Evolutionary conservation across 2,113 vertebrate species (phyloP).

Genomic region (Cyprinodon brontotheroides): DNA sequence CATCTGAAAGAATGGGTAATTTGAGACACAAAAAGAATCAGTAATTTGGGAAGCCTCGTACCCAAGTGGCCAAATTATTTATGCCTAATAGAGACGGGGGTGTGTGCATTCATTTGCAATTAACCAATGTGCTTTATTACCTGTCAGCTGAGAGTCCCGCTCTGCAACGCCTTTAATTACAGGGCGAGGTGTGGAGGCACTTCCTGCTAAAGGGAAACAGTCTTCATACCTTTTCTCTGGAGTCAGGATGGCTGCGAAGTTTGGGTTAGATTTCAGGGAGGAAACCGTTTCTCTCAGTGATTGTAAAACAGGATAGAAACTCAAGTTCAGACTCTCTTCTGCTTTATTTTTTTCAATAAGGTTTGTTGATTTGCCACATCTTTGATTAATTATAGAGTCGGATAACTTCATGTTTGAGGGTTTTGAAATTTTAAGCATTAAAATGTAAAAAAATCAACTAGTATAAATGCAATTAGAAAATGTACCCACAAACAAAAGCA

Average conservation of each 20-base stretch:
- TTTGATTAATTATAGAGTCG: too few relatives aligned
- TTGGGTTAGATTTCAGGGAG: slow-evolving; percentile 4
- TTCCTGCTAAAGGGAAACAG: slow-evolving; percentile 41
- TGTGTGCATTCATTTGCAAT: slow-evolving; percentile 78
- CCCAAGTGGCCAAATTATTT: slow-evolving; percentile 86
- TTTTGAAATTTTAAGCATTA: too few relatives aligned
- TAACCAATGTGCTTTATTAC: slow-evolving; percentile 77
- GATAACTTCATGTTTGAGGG: too few relatives aligned
- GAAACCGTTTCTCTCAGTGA: not conserved
- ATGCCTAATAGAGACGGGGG: slow-evolving; percentile 81
- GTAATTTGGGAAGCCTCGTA: slow-evolving; percentile 80
- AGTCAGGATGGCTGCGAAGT: slow-evolving; percentile 19
- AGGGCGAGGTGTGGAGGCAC: slow-evolving; percentile 58
- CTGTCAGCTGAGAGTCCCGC: slow-evolving; percentile 69
- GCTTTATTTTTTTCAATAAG: too few relatives aligned
- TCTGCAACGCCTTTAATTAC: slow-evolving; percentile 49
- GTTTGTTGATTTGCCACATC: too few relatives aligned
- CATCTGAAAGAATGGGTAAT: slow-evolving; percentile 86
- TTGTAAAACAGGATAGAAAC: not conserved
- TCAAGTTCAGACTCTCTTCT: too few relatives aligned
- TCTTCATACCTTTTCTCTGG: slow-evolving; percentile 23
- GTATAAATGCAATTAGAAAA: too few relatives aligned
- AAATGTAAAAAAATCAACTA: too few relatives aligned
- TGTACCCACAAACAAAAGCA: too few relatives aligned
- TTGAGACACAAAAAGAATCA: slow-evolving; percentile 85